A percentile compares a stretch with the other conserved stretches of the same genome.
phyloP scores from a whole-genome alignment of 1,140 invertebrate genomes.

The Pissodes strobi region DNA sequence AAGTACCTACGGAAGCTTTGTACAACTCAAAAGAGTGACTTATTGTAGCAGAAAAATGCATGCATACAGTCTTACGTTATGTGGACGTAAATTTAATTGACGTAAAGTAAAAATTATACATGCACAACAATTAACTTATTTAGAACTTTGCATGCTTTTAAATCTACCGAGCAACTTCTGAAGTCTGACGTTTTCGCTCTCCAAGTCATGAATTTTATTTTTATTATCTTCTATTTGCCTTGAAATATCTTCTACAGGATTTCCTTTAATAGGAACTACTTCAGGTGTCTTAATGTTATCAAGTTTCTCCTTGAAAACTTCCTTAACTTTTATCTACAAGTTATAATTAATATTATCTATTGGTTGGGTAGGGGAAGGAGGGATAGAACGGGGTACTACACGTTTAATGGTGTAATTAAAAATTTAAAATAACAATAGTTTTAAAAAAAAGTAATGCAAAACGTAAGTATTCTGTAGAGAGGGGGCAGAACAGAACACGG shows the following conservation, averaged over 20 bases:
- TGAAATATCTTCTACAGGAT: slow-evolving; percentile 41
- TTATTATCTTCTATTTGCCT: slow-evolving; percentile 44
- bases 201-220: slow-evolving; percentile 34
- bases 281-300: neutral
- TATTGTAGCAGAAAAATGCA: too few species aligned
- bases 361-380: neutral
- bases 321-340: slow-evolving; percentile 3
- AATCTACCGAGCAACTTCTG: slow-evolving; percentile 22
- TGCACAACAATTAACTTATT: too few species aligned
- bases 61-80: too few species aligned
- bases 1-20: too few species aligned
- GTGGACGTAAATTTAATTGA: too few species aligned
- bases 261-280: slow-evolving; percentile 33
- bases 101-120: too few species aligned
- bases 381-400: neutral
- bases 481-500: too few species aligned
- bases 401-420: neutral
- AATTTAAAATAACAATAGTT: neutral
- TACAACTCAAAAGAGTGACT: too few species aligned
- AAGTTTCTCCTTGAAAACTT: slow-evolving; percentile 2
- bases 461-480: too few species aligned
- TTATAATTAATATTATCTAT: too few species aligned
- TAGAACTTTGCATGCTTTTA: slow-evolving; percentile 30
- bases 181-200: slow-evolving; percentile 38
- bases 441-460: neutral